phyloP scores from a whole-genome alignment of 1,140 invertebrate species.

The Zaprionus davidi region DNA sequence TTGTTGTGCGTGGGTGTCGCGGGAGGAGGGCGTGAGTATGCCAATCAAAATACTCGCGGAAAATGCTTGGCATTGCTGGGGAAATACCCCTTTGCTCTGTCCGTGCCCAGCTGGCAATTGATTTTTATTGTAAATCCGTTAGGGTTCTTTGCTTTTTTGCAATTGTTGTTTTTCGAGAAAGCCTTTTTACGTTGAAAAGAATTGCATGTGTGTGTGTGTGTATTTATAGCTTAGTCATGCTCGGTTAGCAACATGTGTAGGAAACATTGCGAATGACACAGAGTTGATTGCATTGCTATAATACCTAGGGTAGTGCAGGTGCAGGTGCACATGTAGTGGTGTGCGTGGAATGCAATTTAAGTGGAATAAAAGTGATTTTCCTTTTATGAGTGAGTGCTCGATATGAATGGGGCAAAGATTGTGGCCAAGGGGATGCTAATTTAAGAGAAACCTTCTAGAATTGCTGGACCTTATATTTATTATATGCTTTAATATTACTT shows the following conservation, averaged over 20 bases:
- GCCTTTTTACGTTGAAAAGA: constrained; percentile 19
- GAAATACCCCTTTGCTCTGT: constrained; percentile 39
- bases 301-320: constrained; percentile 7
- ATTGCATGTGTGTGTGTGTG: constrained; percentile 16
- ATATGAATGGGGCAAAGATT: constrained; percentile 1
- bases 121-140: constrained; percentile 61
- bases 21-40: constrained; percentile 47
- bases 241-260: constrained; percentile 48
- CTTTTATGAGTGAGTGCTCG: constrained; percentile 1
- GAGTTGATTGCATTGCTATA: constrained; percentile 47
- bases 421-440: not conserved
- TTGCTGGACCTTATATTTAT: no score
- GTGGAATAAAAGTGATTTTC: constrained; percentile 26
- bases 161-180: constrained; percentile 12
- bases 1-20: constrained; percentile 53
- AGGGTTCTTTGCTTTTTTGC: constrained; percentile 15
- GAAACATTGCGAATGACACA: constrained; percentile 39
- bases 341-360: constrained; percentile 41
- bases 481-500: no score
- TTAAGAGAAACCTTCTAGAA: not conserved
- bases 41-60: constrained; percentile 78
- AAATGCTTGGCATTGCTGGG: constrained; percentile 74
- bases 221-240: constrained; percentile 54
- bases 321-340: not conserved
- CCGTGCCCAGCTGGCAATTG: constrained; percentile 61